Evolutionary conservation across 2,888 invertebrate genomes (phyloP).

Genomic region (Rhagium mordax): DNA sequence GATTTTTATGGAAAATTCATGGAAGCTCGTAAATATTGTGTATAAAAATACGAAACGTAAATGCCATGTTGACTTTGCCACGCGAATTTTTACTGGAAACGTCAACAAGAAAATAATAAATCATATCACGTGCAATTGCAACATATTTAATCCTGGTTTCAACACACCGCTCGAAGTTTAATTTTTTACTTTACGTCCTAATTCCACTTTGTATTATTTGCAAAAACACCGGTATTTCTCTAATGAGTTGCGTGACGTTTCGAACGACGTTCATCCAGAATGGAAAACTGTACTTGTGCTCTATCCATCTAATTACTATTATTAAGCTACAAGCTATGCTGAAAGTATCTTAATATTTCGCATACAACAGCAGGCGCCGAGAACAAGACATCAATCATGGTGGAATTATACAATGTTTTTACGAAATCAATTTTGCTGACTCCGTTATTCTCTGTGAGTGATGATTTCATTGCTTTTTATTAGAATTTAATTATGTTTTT

Average conservation of each 20-base stretch:
- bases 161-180: neutral
- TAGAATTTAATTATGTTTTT: constrained; percentile 31
- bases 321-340: neutral
- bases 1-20: neutral
- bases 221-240: neutral
- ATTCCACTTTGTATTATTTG: constrained; percentile 2
- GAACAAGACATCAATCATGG: constrained; percentile 23
- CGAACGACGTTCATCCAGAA: neutral
- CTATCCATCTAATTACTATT: neutral
- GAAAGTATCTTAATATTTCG: neutral
- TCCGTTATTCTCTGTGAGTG: neutral
- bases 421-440: constrained; percentile 26
- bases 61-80: neutral
- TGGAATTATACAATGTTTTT: constrained; percentile 30
- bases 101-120: constrained; percentile 1
- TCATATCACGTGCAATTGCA: constrained; percentile 16
- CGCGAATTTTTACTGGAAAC: neutral
- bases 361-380: neutral
- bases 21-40: neutral
- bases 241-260: neutral
- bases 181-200: neutral
- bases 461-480: constrained; percentile 23
- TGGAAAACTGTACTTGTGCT: neutral
- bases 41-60: neutral
- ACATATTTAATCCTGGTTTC: constrained; percentile 13